Percentiles rank a stretch among this genome's conserved stretches.
Evolutionary conservation across 1,140 invertebrate species (phyloP).

Genomic region (Sarcophaga peregrina): DNA sequence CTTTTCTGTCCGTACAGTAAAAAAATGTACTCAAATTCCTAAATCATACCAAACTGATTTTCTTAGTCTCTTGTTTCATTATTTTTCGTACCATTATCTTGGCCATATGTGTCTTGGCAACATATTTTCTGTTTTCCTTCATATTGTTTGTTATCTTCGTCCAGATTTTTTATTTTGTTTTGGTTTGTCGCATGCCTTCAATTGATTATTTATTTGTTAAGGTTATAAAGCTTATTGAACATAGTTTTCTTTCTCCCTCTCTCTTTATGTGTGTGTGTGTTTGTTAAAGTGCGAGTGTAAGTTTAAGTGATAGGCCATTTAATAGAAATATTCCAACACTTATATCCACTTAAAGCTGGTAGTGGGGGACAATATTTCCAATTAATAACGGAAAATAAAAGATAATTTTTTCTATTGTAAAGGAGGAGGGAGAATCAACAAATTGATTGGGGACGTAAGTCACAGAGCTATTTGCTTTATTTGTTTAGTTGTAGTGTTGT

Average conservation of each 20-base stretch:
- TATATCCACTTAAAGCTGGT: not conserved
- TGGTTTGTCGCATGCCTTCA: no score
- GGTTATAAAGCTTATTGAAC: not conserved
- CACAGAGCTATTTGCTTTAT: no score
- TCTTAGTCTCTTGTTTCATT: not conserved
- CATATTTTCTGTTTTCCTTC: not conserved
- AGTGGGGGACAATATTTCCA: not conserved
- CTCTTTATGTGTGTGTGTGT: not conserved
- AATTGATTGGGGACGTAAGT: not conserved
- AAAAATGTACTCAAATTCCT: no score
- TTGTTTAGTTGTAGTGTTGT: no score
- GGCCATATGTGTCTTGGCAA: conserved; percentile 6
- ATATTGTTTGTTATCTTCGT: no score
- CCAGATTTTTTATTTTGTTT: no score
- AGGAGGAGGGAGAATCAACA: not conserved
- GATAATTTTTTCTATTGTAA: not conserved
- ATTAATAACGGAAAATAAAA: not conserved
- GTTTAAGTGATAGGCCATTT: not conserved
- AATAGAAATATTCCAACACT: not conserved
- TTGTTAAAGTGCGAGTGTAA: not conserved
- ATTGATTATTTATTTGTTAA: conserved; percentile 12
- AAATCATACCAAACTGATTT: not conserved
- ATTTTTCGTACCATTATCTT: not conserved
- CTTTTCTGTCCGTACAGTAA: no score
- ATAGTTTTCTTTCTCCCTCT: conserved; percentile 3